Percentiles rank a stretch among this genome's conserved stretches.
These are phyloP conservation scores for Agelaius phoeniceus DNA, from an alignment of 2,113 vertebrate genomes.

Conservation along the genomic window DNA sequence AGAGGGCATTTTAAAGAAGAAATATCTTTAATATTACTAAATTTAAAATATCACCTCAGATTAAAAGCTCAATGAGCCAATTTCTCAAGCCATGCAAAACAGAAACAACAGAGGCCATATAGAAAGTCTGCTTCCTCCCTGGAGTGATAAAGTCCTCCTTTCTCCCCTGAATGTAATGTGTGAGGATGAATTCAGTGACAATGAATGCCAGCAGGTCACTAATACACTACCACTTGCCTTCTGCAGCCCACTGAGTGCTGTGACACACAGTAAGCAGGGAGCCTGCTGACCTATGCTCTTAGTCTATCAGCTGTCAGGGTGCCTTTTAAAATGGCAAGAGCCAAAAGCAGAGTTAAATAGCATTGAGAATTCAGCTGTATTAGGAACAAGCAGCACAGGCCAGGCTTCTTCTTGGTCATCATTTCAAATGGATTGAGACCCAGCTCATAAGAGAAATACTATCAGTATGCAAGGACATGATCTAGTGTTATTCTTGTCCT, in stretches of 20 bases:
- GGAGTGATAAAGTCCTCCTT: not conserved
- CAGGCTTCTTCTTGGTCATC: not conserved
- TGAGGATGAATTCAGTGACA: not conserved
- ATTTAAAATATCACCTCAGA: not conserved
- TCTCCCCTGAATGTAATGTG: not conserved
- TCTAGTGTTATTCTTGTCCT: not conserved
- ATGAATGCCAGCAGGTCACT: not conserved
- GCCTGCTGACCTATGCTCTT: not conserved
- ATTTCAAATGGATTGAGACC: not conserved
- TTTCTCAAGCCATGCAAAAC: not conserved
- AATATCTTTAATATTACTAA: not conserved
- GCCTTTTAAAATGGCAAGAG: not conserved
- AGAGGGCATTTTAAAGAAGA: not conserved
- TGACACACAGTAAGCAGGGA: not conserved
- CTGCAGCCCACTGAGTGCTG: not conserved
- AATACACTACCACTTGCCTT: not conserved
- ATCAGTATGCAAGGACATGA: not conserved
- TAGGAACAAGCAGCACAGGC: not conserved
- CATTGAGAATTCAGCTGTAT: not conserved
- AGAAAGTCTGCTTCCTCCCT: not conserved
- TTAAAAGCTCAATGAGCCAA: not conserved
- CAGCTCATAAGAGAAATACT: not conserved
- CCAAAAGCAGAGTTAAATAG: not conserved
- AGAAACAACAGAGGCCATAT: not conserved
- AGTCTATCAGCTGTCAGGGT: not conserved